Base-by-base conservation (phyloP, 2,888 invertebrate species). In the Phyllotreta striolata region DNA sequence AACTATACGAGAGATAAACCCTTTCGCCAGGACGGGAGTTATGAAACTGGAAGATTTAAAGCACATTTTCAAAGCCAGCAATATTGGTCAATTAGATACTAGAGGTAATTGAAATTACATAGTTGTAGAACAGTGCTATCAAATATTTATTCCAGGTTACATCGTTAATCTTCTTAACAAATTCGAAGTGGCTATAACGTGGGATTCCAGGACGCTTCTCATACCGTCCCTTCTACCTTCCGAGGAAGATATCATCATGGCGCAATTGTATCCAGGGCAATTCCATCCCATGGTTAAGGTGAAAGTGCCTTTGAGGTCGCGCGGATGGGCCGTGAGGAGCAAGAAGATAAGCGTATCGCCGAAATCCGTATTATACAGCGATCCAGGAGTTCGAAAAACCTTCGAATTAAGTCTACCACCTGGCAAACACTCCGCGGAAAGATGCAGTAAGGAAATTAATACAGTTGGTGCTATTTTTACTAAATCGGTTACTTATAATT, bases 1-100 rank as follows among this genome's bases (percentile, higher is more conserved):
- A 39, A 96, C 98, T 0, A 95, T 98, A 13, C 83, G 96, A n/a
- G 97, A 98, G 83, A 95, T 98, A 70, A 98, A 98, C 84, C 96
- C 96, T 0, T 97, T 97, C 80, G 96, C 95, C 0, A 86, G 90
- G 70, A 92, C 91, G 63, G 97, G 93, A 63, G 88, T 98, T 52
- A 98, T 98, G 98, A 92, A 92, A 78, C 84, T 96, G 47, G 94
- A 95, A 62, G 96, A 98, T 79, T 85, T 98, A 58, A 91, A 94
- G 73, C 91, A 94, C 78, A 89, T 98, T 43, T 97, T 98, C 82
- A 95, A 95, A 78, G 91, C 93, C n/a, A 91, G 91, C 0, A 90
- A 89, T 1, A 87, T 89, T 64, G 89, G 92, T 4, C 88, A 91
- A 0, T 84, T 86, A 72, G 88, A 87, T 68, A 87, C 87, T 52